Evolutionary conservation across 2,888 invertebrate species (phyloP), one percentile per base, ranked within the genome.

Genomic region (Stegophylla sp.): DNA sequence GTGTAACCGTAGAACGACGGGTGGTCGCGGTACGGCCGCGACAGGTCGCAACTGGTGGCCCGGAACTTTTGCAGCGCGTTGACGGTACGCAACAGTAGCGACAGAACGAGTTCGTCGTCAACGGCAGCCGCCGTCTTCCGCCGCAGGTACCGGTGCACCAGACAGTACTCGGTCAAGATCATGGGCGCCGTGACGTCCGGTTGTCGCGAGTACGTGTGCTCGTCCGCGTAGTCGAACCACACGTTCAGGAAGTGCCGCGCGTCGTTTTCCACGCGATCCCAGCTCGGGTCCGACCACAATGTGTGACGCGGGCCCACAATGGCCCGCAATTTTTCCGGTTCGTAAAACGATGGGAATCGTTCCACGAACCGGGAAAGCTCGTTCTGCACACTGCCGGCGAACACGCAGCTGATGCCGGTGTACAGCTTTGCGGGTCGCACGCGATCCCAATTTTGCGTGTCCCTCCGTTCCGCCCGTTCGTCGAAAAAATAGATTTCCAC

Each of bases 291-390:
- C 34, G 34, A 34, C n/a, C 34, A n/a, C 34, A 34, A n/a, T n/a
- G 7, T 7, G 34, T 5, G 34, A 34, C 3, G 4, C 3, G n/a
- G n/a, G n/a, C n/a, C n/a, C n/a, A 7, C 34, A n/a, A n/a, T n/a
- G 3, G 3, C 7, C 34, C 7, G n/a, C n/a, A 1, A 1, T 0
- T 1, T 0, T 4, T n/a, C 13, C 3, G 26, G 0, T 2, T 17
- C 45, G 45, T 67, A 26, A 13, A 67, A 45, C 9, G 1, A 17
- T 0, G 67, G 67, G 10, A 48, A 1, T 0, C 4, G 3, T 10
- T 67, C n/a, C 9, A 67, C 10, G 45, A 26, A 4, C 10, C 12
- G 15, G 4, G 26, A 10, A 12, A 67, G 48, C 10, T 48, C 10
- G 17, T 67, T 45, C 10, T 23, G 23, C 9, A 26, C 4, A 45